Percentiles rank a stretch among this genome's conserved stretches.
Evolutionary conservation across 2,113 vertebrate genomes (phyloP).

Genomic region (Mixornis gularis): DNA sequence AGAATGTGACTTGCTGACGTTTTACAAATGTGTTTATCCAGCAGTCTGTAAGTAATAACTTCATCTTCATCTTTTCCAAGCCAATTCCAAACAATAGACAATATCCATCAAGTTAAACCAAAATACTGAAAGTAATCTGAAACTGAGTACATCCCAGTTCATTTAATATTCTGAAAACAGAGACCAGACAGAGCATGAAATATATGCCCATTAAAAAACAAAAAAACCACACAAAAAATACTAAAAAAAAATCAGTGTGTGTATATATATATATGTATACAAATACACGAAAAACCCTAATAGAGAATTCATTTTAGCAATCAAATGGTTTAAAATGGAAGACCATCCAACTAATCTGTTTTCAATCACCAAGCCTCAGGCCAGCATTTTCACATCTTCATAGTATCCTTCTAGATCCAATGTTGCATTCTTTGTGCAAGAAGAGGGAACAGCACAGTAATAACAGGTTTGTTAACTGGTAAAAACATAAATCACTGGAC

Average conservation of each 20-base stretch:
- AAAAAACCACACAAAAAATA: neutral
- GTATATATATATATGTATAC: accelerated
- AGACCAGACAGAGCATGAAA: neutral
- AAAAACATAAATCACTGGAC: neutral
- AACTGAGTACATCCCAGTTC: neutral
- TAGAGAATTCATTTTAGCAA: neutral
- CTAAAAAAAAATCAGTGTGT: neutral
- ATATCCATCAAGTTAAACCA: neutral
- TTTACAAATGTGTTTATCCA: slow-evolving; percentile 73
- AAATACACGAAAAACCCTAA: too few relatives aligned
- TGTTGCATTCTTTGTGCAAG: neutral
- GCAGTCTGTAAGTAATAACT: slow-evolving; percentile 66
- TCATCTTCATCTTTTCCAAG: neutral
- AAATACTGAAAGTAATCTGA: neutral
- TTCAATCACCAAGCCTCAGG: neutral
- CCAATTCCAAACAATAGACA: neutral
- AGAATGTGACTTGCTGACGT: slow-evolving; percentile 72
- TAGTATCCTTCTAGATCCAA: neutral
- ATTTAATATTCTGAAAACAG: neutral
- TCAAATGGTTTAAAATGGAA: neutral
- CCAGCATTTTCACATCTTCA: neutral
- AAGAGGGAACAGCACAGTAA: neutral
- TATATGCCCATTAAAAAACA: neutral
- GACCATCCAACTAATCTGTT: neutral
- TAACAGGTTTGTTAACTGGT: neutral